These are phyloP conservation scores for Eumerus sabulonum DNA, from an alignment of 2,888 invertebrate species.

Conservation along the genomic window DNA sequence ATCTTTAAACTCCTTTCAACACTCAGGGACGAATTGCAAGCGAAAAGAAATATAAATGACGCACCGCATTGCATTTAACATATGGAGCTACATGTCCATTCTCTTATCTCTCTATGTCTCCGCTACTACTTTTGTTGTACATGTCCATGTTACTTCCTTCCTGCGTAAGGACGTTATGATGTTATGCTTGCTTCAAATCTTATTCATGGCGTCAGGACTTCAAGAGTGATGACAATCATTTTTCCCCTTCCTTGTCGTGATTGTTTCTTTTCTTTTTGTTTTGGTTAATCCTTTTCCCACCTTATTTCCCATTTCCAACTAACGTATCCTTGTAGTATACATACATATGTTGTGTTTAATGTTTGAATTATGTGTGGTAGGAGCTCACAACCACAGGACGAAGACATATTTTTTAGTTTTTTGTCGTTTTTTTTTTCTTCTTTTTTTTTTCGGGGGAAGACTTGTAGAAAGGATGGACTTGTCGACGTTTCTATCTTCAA, in stretches of 20 bases:
- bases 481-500: slow-evolving; percentile 66
- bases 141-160: slow-evolving; percentile 45
- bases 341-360: slow-evolving; percentile 39
- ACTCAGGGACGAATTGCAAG: slow-evolving; percentile 20
- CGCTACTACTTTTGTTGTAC: slow-evolving; percentile 33
- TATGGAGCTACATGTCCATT: slow-evolving; percentile 54
- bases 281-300: slow-evolving; percentile 18
- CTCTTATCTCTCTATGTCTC: slow-evolving; percentile 16
- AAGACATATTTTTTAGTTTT: too few species aligned
- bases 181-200: slow-evolving; percentile 63
- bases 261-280: neutral
- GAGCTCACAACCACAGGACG: slow-evolving; percentile 17
- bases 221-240: slow-evolving; percentile 61
- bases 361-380: slow-evolving; percentile 47
- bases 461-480: slow-evolving; percentile 59
- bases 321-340: neutral
- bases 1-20: slow-evolving; percentile 34
- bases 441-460: too few species aligned
- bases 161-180: slow-evolving; percentile 58
- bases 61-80: slow-evolving; percentile 63
- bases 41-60: slow-evolving; percentile 17
- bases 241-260: slow-evolving; percentile 40
- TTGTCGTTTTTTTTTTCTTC: too few species aligned
- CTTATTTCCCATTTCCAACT: slow-evolving; percentile 14
- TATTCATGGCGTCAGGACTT: slow-evolving; percentile 59